Evolutionary conservation across 2,797 vertebrate genomes (phyloP), one percentile per base, ranked within the genome.

Genomic region (Limnodromus scolopaceus): DNA sequence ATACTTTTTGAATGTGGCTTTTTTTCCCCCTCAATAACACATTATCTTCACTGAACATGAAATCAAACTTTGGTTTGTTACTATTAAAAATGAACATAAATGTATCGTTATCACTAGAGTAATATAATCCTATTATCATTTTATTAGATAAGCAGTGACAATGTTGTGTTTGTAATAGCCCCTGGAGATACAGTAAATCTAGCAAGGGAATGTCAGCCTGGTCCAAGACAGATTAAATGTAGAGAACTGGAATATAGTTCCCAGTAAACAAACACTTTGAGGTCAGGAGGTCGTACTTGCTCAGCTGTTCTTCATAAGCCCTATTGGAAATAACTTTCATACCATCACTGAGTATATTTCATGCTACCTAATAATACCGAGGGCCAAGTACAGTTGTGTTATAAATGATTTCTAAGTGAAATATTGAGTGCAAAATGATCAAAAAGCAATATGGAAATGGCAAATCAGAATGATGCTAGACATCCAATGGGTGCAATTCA

Each of bases 311-410:
- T 96, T 91, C 88, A 95, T 96, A 96, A 97, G 63, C 78, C 51
- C 75, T 95, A 80, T 87, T 96, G 88, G 88, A 97, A 97, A 97
- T 95, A 97, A 94, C 86, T 96, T 94, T 95, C 95, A 97, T 96
- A 83, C 86, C 94, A 96, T 94, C 77, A 80, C 74, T 53, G 87
- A 94, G 74, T 79, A 77, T 89, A 80, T 94, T 95, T 96, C 85
- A 91, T 89, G 88, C 77, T 96, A 93, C 78, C 86, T 84, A 96
- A 77, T 96, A 96, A 89, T 93, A 89, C 45, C 2, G 3, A 92
- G 75, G 86, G 51, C 70, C 1, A 38, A 94, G 70, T 87, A 84
- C 30, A 78, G 45, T 94, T 76, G 63, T 74, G 78, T 64, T 91
- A 90, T 13, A 95, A 95, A 88, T 82, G 8, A 87, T 80, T 84